Conservation (phyloP, 2,888 invertebrate species). For the Callosobruchus maculatus region DNA sequence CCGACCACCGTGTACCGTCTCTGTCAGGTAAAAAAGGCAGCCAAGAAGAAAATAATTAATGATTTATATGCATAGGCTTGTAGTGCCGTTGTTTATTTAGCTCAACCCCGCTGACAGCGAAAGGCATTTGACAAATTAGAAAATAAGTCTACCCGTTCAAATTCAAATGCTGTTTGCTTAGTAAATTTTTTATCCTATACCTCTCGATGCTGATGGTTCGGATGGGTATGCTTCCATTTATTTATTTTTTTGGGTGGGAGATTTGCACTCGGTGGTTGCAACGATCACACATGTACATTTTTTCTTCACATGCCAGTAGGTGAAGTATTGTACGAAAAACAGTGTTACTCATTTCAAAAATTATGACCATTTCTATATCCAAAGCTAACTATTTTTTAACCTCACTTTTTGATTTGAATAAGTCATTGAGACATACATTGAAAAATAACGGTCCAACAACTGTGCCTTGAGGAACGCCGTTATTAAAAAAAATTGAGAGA, state of each 20-base stretch:
- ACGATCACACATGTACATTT: background rate
- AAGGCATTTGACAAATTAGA: constrained; percentile 39
- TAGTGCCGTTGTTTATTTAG: constrained; percentile 37
- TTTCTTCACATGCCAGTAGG: too few species aligned
- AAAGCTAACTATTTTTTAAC: too few species aligned
- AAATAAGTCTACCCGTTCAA: constrained; percentile 26
- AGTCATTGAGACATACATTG: too few species aligned
- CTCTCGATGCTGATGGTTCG: background rate
- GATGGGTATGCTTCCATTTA: background rate
- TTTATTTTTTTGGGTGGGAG: background rate
- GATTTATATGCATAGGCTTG: constrained; percentile 43
- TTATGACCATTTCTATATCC: too few species aligned
- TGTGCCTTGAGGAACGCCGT: too few species aligned
- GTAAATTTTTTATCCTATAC: constrained; percentile 13
- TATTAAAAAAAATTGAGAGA: too few species aligned
- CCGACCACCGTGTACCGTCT: background rate
- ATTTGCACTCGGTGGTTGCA: background rate
- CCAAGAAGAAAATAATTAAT: constrained; percentile 34
- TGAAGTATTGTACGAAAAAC: too few species aligned
- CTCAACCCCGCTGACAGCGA: constrained; percentile 31
- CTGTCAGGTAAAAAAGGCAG: constrained; percentile 19
- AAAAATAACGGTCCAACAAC: too few species aligned
- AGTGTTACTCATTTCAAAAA: too few species aligned
- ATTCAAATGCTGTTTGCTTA: constrained; percentile 19
- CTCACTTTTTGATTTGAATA: too few species aligned